phyloP scores from a whole-genome alignment of 2,888 invertebrate genomes.

The Scrobipalpa atriplicella region DNA sequence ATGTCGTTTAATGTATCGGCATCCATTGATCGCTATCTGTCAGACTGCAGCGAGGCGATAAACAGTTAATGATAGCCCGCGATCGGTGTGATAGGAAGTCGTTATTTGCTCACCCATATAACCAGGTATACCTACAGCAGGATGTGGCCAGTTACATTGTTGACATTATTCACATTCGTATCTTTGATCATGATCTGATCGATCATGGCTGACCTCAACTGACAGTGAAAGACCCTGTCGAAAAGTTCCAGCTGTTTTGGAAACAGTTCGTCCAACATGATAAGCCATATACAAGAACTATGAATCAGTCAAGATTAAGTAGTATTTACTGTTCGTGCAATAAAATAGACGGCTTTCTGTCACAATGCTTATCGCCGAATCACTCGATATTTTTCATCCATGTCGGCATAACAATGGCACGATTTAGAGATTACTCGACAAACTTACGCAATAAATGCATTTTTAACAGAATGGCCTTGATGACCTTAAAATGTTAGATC shows the following conservation, averaged over 20 bases:
- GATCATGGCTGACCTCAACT: neutral
- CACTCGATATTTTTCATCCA: conserved; percentile 16
- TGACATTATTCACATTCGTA: conserved; percentile 8
- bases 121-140: conserved; percentile 13
- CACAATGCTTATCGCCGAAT: conserved; percentile 9
- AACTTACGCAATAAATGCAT: neutral
- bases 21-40: conserved; percentile 31
- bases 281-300: neutral
- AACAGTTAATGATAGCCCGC: conserved; percentile 26
- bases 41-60: conserved; percentile 23
- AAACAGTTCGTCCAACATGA: neutral
- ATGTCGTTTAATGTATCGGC: conserved; percentile 34
- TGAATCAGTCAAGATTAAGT: neutral
- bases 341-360: conserved; percentile 3
- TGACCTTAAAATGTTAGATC: conserved; percentile 13
- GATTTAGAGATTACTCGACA: conserved; percentile 7
- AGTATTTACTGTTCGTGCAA: neutral
- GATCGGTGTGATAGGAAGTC: conserved; percentile 23
- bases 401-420: conserved; percentile 16
- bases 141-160: conserved; percentile 19
- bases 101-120: conserved; percentile 26
- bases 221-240: neutral
- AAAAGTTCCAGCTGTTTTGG: neutral
- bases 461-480: conserved; percentile 11
- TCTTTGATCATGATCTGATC: conserved; percentile 2